Percentiles rank a stretch among this genome's conserved stretches.
These are phyloP conservation scores for Campaea margaritaria DNA, from an alignment of 2,888 invertebrate genomes.

Conservation along the genomic window DNA sequence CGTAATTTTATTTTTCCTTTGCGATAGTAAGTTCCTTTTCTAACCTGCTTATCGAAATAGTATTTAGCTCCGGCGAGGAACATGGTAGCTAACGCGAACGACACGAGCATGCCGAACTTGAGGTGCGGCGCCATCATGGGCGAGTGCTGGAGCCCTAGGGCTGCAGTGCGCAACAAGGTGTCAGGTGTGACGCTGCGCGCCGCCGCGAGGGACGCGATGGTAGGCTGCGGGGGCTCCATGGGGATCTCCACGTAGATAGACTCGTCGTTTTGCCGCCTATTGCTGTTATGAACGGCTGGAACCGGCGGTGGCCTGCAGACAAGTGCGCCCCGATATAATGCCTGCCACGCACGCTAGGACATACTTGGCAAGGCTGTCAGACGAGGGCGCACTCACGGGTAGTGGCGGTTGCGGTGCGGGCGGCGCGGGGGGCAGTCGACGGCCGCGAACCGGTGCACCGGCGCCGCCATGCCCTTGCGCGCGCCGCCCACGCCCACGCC, in stretches of 20 bases:
- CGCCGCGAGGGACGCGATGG: conserved; percentile 77
- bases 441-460: conserved; percentile 89
- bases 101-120: conserved; percentile 90
- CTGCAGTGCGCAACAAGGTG: conserved; percentile 76
- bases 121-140: conserved; percentile 85
- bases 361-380: no score
- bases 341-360: no score
- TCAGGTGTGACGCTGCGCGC: conserved; percentile 79
- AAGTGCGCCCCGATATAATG: no score
- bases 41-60: conserved; percentile 88
- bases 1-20: no score
- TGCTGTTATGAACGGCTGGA: conserved; percentile 64
- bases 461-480: conserved; percentile 89
- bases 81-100: conserved; percentile 88
- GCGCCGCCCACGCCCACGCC: conserved; percentile 64
- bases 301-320: conserved; percentile 61
- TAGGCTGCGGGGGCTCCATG: conserved; percentile 70
- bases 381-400: conserved; percentile 60
- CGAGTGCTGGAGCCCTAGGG: conserved; percentile 74
- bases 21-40: conserved; percentile 31
- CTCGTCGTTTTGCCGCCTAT: conserved; percentile 69
- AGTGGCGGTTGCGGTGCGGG: conserved; percentile 64
- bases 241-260: conserved; percentile 79
- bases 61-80: conserved; percentile 90
- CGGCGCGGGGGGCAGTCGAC: conserved; percentile 85